These are phyloP conservation scores for Leptopterna dolabrata DNA, from an alignment of 2,888 invertebrate genomes.

Conservation along the genomic window DNA sequence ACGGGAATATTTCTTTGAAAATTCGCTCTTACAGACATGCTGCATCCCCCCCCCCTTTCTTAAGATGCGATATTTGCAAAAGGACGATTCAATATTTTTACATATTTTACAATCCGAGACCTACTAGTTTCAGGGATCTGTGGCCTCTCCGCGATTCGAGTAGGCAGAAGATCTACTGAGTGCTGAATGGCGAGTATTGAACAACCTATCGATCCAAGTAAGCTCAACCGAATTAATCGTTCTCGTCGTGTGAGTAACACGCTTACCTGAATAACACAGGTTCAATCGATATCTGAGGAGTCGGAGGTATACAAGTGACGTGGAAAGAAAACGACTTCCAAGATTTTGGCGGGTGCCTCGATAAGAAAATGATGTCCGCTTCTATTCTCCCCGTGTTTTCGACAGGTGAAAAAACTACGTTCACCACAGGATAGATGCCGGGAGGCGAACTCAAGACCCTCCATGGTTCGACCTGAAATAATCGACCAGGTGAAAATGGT, in stretches of 20 bases:
- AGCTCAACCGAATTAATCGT: no score
- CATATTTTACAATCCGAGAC: no score
- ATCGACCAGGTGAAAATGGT: neutral
- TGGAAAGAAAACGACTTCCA: constrained; percentile 50
- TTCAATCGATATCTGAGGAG: constrained; percentile 34
- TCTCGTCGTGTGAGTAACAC: neutral
- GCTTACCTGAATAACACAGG: constrained; percentile 39
- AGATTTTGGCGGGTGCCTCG: constrained; percentile 15
- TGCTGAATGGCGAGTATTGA: no score
- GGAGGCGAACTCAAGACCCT: constrained; percentile 13
- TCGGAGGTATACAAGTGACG: constrained; percentile 29
- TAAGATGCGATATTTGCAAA: no score
- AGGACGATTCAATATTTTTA: no score
- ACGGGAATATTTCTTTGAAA: no score
- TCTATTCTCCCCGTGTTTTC: constrained; percentile 31
- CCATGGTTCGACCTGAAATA: constrained; percentile 51
- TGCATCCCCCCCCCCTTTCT: no score
- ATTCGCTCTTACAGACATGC: no score
- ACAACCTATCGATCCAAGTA: no score
- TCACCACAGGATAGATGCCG: constrained; percentile 8
- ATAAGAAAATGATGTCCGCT: constrained; percentile 40
- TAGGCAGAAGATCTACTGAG: no score
- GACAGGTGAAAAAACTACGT: constrained; percentile 22
- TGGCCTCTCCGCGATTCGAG: no score
- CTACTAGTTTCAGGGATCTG: no score